A percentile compares a stretch with the other conserved stretches of the same genome.
Evolutionary conservation across 2,888 invertebrate genomes (phyloP).

Genomic region (Lasioglossum villosulum): DNA sequence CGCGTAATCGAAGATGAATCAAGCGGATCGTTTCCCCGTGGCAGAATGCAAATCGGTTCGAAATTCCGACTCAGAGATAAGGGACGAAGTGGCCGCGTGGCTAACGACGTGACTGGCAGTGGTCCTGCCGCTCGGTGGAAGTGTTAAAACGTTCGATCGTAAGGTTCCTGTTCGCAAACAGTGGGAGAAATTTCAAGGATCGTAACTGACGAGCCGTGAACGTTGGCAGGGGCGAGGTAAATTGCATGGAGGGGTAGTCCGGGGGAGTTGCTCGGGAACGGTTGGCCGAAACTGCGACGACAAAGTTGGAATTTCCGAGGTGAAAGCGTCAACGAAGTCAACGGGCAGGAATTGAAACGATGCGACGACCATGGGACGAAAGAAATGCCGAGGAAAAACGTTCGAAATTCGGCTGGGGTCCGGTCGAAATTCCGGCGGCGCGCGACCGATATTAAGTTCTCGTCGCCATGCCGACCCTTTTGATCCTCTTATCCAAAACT

Average conservation of each 20-base stretch:
- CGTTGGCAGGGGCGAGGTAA: conserved; percentile 46
- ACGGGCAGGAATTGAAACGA: conserved; percentile 54
- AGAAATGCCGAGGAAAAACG: conserved; percentile 1
- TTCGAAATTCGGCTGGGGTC: background rate
- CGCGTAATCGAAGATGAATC: conserved; percentile 63
- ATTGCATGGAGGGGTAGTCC: conserved; percentile 44
- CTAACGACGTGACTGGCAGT: conserved; percentile 56
- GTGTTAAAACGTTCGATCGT: conserved; percentile 59
- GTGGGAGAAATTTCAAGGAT: conserved; percentile 59
- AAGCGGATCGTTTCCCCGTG: conserved; percentile 14
- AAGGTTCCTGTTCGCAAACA: conserved; percentile 45
- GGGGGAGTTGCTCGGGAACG: conserved; percentile 1
- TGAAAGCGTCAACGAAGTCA: conserved; percentile 60
- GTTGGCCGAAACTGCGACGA: conserved; percentile 28
- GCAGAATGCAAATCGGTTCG: conserved; percentile 62
- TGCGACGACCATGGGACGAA: background rate
- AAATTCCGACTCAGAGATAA: conserved; percentile 57
- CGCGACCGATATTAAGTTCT: conserved; percentile 55
- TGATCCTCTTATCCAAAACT: conserved; percentile 64
- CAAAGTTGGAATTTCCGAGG: conserved; percentile 62
- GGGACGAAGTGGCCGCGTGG: conserved; percentile 35
- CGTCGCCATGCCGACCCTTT: conserved; percentile 35
- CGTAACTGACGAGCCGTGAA: conserved; percentile 52
- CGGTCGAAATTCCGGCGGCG: conserved; percentile 33
- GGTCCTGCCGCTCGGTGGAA: conserved; percentile 23